phyloP scores from a whole-genome alignment of 2,888 invertebrate species.

The Chelonus formosanus region DNA sequence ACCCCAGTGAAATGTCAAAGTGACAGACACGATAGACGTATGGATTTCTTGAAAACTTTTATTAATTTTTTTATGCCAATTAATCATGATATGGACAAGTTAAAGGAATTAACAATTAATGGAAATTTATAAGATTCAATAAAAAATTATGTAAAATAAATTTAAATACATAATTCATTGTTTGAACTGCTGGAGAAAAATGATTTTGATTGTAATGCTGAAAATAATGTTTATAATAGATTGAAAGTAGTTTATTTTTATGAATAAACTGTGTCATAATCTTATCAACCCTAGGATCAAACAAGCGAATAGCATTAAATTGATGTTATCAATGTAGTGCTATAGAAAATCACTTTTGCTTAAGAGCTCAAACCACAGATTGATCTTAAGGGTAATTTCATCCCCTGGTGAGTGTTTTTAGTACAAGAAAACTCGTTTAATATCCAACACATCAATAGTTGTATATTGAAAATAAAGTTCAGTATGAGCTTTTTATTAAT shows the following conservation, averaged over 20 bases:
- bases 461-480: no score
- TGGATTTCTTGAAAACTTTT: constrained; percentile 21
- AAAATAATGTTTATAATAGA: constrained; percentile 1
- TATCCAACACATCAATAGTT: background rate
- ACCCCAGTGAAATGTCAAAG: constrained; percentile 19
- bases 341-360: constrained; percentile 61
- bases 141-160: no score
- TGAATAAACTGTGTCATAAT: background rate
- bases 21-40: constrained; percentile 21
- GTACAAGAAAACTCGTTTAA: constrained; percentile 30
- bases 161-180: no score
- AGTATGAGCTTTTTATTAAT: no score
- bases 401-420: background rate
- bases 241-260: no score
- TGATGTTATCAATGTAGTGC: constrained; percentile 54
- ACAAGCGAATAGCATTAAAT: constrained; percentile 61
- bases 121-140: no score
- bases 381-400: constrained; percentile 17
- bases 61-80: constrained; percentile 40
- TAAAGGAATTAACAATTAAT: constrained; percentile 9
- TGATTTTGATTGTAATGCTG: no score
- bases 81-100: constrained; percentile 47
- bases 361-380: constrained; percentile 33
- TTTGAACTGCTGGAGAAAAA: no score
- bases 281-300: constrained; percentile 50